Conservation (phyloP, 2,797 vertebrate species). For the Falco novaeseelandiae region DNA sequence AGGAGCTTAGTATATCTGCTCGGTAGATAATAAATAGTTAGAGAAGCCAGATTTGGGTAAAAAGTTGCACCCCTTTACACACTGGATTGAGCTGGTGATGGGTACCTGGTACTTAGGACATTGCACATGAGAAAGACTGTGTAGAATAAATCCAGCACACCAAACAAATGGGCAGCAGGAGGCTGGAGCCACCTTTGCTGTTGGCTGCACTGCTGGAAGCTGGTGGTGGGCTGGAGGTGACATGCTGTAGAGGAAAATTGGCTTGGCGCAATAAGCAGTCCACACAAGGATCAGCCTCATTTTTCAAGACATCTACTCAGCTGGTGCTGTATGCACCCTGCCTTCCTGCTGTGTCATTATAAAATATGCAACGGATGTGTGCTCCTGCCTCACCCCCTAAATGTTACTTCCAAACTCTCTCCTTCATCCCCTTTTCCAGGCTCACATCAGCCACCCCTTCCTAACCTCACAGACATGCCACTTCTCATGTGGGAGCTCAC, state of each 20-base stretch:
- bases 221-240: neutral
- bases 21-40: neutral
- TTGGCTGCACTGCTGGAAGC: neutral
- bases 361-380: neutral
- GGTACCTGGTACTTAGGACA: neutral
- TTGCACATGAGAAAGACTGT: neutral
- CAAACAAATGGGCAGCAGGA: neutral
- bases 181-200: neutral
- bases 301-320: neutral
- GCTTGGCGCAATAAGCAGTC: neutral
- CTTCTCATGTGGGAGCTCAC: neutral
- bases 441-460: neutral
- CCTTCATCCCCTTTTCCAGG: neutral
- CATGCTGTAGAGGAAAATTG: fast-evolving
- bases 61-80: neutral
- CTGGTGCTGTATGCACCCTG: neutral
- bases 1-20: neutral
- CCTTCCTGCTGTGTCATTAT: neutral
- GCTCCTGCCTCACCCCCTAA: neutral
- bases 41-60: neutral
- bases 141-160: neutral
- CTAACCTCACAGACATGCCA: neutral
- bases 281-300: neutral
- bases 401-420: neutral
- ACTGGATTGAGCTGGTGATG: neutral